These are phyloP conservation scores for Acleris emargana DNA, from an alignment of 2,888 invertebrate species.

Conservation along the genomic window DNA sequence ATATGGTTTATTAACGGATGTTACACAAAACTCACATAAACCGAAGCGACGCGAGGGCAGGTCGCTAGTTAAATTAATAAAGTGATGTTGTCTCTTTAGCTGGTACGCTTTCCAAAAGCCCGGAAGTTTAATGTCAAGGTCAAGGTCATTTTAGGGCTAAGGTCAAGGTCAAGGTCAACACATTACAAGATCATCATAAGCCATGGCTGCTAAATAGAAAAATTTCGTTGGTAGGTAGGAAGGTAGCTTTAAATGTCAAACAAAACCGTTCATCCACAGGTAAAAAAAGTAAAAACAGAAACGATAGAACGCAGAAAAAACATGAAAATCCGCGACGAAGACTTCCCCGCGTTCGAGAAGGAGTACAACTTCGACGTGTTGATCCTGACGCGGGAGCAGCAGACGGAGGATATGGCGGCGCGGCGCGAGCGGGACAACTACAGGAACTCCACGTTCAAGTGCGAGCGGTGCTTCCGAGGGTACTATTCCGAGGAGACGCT, in stretches of 20 bases:
- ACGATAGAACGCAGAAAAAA: constrained; percentile 37
- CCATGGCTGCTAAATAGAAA: no score
- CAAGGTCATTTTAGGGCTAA: no score
- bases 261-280: not conserved
- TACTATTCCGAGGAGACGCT: constrained; percentile 38
- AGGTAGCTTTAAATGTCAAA: not conserved
- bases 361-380: constrained; percentile 38
- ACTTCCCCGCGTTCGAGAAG: constrained; percentile 37
- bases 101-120: no score
- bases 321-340: constrained; percentile 35
- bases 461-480: constrained; percentile 38
- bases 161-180: no score
- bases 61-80: no score
- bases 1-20: no score
- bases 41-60: no score
- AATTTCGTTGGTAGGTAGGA: not conserved
- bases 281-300: constrained; percentile 31
- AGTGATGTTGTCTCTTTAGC: no score
- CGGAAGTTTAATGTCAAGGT: no score
- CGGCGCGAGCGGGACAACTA: constrained; percentile 37
- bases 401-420: constrained; percentile 34
- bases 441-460: constrained; percentile 39
- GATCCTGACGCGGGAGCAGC: constrained; percentile 35
- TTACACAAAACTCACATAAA: no score
- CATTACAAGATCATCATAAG: no score